These are phyloP conservation scores for Amblyteles armatorius DNA, from an alignment of 2,888 invertebrate genomes.

Conservation along the genomic window DNA sequence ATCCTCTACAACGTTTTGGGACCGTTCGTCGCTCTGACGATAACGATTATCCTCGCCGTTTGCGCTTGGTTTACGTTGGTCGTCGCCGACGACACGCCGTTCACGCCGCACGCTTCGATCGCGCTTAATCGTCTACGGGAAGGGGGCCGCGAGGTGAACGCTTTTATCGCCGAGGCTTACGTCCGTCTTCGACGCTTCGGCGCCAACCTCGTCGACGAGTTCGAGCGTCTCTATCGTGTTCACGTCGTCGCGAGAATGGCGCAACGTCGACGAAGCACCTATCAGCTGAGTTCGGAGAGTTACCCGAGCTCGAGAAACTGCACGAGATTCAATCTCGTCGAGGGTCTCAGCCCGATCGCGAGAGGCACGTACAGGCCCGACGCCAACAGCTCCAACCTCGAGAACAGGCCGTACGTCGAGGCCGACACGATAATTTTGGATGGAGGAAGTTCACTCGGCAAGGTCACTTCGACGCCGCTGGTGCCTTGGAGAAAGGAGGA, in stretches of 20 bases:
- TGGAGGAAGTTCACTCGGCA: conserved; percentile 45
- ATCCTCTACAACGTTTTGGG: conserved; percentile 80
- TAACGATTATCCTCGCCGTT: conserved; percentile 76
- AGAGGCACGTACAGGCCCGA: conserved; percentile 33
- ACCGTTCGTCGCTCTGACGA: conserved; percentile 75
- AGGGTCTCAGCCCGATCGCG: conserved; percentile 75
- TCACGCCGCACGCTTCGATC: conserved; percentile 77
- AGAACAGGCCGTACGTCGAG: conserved; percentile 50
- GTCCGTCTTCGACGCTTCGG: conserved; percentile 21
- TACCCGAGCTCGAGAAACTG: conserved; percentile 63
- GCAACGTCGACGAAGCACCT: conserved; percentile 70
- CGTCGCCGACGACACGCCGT: conserved; percentile 77
- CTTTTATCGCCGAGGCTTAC: conserved; percentile 33
- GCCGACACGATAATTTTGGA: conserved; percentile 51
- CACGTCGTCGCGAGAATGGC: conserved; percentile 72
- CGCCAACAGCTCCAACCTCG: conserved; percentile 34
- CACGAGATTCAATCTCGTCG: conserved; percentile 67
- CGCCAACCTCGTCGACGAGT: background rate
- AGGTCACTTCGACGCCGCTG: conserved; percentile 76
- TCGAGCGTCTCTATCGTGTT: conserved; percentile 60
- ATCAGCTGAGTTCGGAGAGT: conserved; percentile 77
- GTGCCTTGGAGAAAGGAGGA: conserved; percentile 68
- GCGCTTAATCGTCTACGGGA: conserved; percentile 70
- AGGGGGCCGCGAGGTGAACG: conserved; percentile 65
- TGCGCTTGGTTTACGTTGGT: conserved; percentile 78